A percentile compares a stretch with the other conserved stretches of the same genome.
phyloP scores from a whole-genome alignment of 2,113 vertebrate species.

The Balaenoptera acutorostrata region DNA sequence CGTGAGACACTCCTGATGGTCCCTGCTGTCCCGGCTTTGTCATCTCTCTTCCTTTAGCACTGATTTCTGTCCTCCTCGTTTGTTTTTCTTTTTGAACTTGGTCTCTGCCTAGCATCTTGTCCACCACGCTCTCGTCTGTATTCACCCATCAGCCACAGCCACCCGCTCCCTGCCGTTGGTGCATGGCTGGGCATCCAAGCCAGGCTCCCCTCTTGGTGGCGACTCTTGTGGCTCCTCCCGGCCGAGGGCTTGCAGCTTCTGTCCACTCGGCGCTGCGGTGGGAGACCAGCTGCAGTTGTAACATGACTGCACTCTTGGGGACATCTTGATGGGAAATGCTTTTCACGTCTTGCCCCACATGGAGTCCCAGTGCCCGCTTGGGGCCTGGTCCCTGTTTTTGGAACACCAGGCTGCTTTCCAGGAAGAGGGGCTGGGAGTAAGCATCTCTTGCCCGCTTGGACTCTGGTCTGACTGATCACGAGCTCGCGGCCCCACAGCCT shows the following conservation, averaged over 20 bases:
- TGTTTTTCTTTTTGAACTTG: slow-evolving; percentile 30
- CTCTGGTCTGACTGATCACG: background rate
- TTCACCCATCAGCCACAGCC: background rate
- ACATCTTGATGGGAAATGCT: background rate
- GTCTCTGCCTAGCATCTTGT: slow-evolving; percentile 23
- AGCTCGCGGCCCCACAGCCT: background rate
- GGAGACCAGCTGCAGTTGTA: background rate
- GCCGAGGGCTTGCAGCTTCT: background rate
- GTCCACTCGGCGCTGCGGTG: background rate
- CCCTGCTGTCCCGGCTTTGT: background rate
- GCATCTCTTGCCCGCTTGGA: background rate
- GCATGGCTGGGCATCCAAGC: slow-evolving; percentile 51
- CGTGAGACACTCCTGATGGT: background rate
- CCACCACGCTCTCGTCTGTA: slow-evolving; percentile 2
- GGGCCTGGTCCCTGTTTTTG: background rate
- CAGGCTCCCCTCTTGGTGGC: background rate
- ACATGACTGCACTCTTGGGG: background rate
- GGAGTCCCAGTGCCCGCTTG: background rate
- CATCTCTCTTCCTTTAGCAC: background rate
- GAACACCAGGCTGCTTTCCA: background rate
- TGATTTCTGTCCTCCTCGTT: background rate
- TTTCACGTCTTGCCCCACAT: background rate
- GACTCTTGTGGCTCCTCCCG: background rate
- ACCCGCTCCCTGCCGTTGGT: background rate
- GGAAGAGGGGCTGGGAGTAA: background rate